These are phyloP conservation scores for Setophaga kirtlandii DNA, from an alignment of 2,113 vertebrate species.

Conservation along the genomic window DNA sequence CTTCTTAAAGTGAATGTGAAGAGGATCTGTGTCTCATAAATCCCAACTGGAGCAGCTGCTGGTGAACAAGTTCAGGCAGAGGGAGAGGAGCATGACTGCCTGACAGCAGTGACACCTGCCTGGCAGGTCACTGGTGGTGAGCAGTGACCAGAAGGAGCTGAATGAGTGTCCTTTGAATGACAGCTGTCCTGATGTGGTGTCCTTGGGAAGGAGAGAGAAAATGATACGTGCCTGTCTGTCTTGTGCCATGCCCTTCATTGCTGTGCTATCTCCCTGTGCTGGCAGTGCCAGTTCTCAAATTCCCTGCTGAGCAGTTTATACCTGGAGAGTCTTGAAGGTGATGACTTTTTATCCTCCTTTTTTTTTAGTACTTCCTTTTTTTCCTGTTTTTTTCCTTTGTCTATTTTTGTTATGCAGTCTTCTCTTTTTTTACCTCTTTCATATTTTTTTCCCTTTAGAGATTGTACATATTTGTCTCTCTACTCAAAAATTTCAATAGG, in stretches of 20 bases:
- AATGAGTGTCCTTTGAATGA: background rate
- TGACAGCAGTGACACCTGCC: background rate
- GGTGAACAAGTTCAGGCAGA: background rate
- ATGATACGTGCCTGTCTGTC: accelerated
- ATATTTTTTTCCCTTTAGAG: background rate
- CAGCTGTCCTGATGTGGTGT: accelerated
- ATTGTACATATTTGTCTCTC: background rate
- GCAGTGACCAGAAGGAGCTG: background rate
- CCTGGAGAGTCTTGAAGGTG: background rate
- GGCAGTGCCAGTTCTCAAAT: accelerated
- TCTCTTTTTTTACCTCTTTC: background rate
- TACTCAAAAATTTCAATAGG: background rate
- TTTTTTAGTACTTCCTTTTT: background rate
- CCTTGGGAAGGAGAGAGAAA: background rate
- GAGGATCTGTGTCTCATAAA: background rate
- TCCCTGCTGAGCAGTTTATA: background rate
- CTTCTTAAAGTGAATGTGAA: background rate
- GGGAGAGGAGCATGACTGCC: background rate
- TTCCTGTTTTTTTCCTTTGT: background rate
- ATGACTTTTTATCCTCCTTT: background rate
- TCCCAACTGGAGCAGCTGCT: background rate
- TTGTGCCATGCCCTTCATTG: accelerated
- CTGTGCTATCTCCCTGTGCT: background rate
- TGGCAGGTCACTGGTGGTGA: background rate
- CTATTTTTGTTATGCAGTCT: background rate